Evolutionary conservation across 2,888 invertebrate genomes (phyloP).

Genomic region (Rhagium mordax): DNA sequence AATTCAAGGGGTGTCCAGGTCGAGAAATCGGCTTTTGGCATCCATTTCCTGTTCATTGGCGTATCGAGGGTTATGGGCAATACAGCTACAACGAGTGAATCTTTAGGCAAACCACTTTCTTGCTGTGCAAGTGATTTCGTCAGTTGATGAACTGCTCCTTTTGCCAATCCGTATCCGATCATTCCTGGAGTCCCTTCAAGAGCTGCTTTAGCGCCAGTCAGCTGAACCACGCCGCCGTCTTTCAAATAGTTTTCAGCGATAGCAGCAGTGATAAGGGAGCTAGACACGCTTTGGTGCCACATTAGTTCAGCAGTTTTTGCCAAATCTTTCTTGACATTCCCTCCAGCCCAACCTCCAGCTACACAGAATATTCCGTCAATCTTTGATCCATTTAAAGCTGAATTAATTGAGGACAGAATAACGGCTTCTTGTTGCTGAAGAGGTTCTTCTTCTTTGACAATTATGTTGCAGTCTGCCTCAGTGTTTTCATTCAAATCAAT

Average conservation of each 20-base stretch:
- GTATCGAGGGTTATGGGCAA: conserved; percentile 96
- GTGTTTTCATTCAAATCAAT: conserved; percentile 67
- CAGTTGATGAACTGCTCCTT: conserved; percentile 96
- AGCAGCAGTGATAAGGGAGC: conserved; percentile 91
- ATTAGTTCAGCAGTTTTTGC: conserved; percentile 93
- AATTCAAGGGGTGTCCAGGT: conserved; percentile 94
- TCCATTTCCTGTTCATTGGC: conserved; percentile 99
- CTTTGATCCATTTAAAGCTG: conserved; percentile 82
- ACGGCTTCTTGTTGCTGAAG: conserved; percentile 81
- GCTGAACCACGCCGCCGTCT: conserved; percentile 89
- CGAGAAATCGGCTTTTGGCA: conserved; percentile 92
- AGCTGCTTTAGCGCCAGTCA: conserved; percentile 97
- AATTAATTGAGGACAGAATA: conserved; percentile 79
- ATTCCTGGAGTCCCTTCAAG: conserved; percentile 84
- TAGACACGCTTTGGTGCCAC: conserved; percentile 99
- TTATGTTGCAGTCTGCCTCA: conserved; percentile 90
- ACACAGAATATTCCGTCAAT: conserved; percentile 97
- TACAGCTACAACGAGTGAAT: conserved; percentile 85
- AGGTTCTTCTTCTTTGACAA: conserved; percentile 83
- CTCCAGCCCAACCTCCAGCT: conserved; percentile 99
- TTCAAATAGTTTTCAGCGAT: conserved; percentile 90
- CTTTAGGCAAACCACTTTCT: conserved; percentile 88
- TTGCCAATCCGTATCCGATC: conserved; percentile 82
- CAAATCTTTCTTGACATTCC: conserved; percentile 92
- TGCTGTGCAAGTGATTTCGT: conserved; percentile 88